Evolutionary conservation across 2,888 invertebrate genomes (phyloP).

Genomic region (Chrysolina haemoptera): DNA sequence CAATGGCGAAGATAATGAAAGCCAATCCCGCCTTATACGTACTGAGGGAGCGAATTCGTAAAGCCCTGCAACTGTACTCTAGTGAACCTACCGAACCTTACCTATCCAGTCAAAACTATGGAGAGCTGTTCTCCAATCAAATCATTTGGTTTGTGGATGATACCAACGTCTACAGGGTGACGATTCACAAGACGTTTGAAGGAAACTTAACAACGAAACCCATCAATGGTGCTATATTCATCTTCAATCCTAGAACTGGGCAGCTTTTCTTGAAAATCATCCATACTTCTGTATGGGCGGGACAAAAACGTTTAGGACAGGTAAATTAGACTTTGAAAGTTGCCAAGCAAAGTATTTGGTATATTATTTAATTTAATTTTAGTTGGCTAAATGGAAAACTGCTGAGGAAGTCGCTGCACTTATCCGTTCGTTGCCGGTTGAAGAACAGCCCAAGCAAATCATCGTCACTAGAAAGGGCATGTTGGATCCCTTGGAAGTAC

Average conservation of each 20-base stretch:
- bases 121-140: constrained; percentile 99
- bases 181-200: constrained; percentile 99
- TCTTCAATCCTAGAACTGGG: constrained; percentile 99
- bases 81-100: constrained; percentile 99
- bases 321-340: constrained; percentile 64
- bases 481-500: constrained; percentile 99
- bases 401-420: constrained; percentile 99
- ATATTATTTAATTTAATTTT: constrained; percentile 39
- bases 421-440: constrained; percentile 98
- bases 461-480: constrained; percentile 99
- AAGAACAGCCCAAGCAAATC: constrained; percentile 99
- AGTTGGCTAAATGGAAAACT: constrained; percentile 99
- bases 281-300: constrained; percentile 99
- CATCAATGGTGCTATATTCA: constrained; percentile 99
- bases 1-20: constrained; percentile 99
- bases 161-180: constrained; percentile 99
- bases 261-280: constrained; percentile 99
- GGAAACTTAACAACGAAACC: constrained; percentile 99
- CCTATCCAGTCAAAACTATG: constrained; percentile 98
- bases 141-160: constrained; percentile 99
- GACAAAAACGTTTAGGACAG: constrained; percentile 99
- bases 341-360: too few relatives aligned
- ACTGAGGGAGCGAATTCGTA: constrained; percentile 96
- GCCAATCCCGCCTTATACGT: constrained; percentile 99
- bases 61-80: constrained; percentile 97